Base-by-base conservation (phyloP, 2,797 vertebrate species). In the Anableps anableps region DNA sequence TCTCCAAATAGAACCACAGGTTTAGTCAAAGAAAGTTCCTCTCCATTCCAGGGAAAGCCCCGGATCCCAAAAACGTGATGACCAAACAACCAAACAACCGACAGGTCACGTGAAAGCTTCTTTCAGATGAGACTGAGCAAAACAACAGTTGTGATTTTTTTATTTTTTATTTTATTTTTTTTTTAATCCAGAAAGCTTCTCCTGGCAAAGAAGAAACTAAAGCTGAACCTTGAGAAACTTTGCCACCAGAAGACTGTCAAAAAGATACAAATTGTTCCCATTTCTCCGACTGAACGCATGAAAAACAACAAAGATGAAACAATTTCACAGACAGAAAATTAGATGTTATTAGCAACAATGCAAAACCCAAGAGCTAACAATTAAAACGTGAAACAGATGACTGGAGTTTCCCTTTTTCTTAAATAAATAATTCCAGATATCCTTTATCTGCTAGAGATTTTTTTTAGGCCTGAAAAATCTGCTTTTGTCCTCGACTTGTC, bases 131-230 rank as follows among this genome's bases (percentile, higher is more conserved):
- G n/a, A n/a, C n/a, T n/a, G n/a, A n/a, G n/a, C n/a, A n/a, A n/a
- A n/a, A n/a, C n/a, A n/a, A n/a, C n/a, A n/a, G n/a, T n/a, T n/a
- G n/a, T n/a, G n/a, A n/a, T n/a, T n/a, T n/a, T n/a, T n/a, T n/a
- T n/a, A n/a, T n/a, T n/a, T 4, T 0, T 11, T 26, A n/a, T n/a
- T n/a, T n/a, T n/a, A n/a, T 8, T 7, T 7, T 10, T 26, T 55
- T n/a, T 55, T 55, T n/a, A 10, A 11, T 55, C 53, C 53, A 55
- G 26, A 55, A n/a, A n/a, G 10, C 9, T 55, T 55, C 9, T 4
- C 9, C 53, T 58, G 9, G 55, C 10, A 58, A 29, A 58, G n/a
- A 58, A 29, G 4, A 58, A 58, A 26, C 1, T 58, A 13, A 29
- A 58, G 10, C 29, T 60, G 26, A 58, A 58, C 53, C 26, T 13